These are phyloP conservation scores for Caranx ignobilis DNA, from an alignment of 2,113 vertebrate genomes.

Conservation along the genomic window DNA sequence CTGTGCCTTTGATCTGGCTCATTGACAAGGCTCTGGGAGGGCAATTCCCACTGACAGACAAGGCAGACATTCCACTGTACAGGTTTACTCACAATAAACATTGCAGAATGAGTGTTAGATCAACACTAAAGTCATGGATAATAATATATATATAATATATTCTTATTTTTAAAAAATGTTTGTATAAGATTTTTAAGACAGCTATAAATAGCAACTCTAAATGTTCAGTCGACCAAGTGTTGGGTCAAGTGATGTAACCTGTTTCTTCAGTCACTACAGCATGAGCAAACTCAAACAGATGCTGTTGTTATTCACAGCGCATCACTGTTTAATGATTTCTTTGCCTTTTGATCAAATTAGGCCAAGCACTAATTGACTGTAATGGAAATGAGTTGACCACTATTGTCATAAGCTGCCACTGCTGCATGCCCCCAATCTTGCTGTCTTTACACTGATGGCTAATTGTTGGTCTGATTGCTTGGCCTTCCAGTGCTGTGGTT, in stretches of 20 bases:
- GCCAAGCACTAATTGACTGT: slow-evolving; percentile 75
- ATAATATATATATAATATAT: too few species aligned
- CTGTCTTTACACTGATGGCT: slow-evolving; percentile 64
- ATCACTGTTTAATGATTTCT: slow-evolving; percentile 59
- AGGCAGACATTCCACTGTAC: slow-evolving; percentile 12
- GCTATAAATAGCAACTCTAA: not conserved
- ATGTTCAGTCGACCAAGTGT: slow-evolving; percentile 5
- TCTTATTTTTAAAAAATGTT: not conserved
- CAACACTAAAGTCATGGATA: not conserved
- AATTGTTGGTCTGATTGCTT: slow-evolving; percentile 77
- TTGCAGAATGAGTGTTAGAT: not conserved
- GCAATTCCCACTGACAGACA: slow-evolving; percentile 45
- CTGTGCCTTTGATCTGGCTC: slow-evolving; percentile 69
- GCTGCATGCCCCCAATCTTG: slow-evolving; percentile 66
- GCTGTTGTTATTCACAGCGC: slow-evolving; percentile 49
- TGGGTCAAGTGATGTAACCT: slow-evolving; percentile 12
- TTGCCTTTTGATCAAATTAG: slow-evolving; percentile 74
- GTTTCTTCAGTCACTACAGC: slow-evolving; percentile 26
- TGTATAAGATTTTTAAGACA: not conserved
- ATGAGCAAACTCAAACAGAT: slow-evolving; percentile 58
- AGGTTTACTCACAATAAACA: slow-evolving; percentile 4
- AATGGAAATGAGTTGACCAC: slow-evolving; percentile 81
- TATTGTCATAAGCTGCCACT: slow-evolving; percentile 68
- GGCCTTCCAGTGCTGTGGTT: slow-evolving; percentile 70
- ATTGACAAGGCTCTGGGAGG: slow-evolving; percentile 49